Base-by-base conservation (phyloP, 2,113 vertebrate genomes). In the Callocephalon fimbriatum region DNA sequence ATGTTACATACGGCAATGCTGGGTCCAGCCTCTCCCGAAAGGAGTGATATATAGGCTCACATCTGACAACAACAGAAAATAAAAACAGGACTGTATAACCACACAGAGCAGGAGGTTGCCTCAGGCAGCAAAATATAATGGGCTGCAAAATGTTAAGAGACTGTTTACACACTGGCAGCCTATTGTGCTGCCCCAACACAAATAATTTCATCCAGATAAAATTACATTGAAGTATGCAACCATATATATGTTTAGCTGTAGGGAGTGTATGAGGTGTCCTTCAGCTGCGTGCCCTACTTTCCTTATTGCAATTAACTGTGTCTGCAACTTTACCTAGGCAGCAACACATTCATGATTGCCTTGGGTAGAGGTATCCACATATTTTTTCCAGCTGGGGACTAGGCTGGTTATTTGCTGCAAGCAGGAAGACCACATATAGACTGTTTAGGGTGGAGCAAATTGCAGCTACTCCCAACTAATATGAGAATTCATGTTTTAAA, bases 131-230 rank as follows among this genome's bases (percentile, higher is more conserved):
- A 96, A 97, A 96, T 88, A 91, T 93, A 96, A 97, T 92, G 92
- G 94, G 71, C 92, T 96, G 94, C 95, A 96, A 97, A 97, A 96
- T 79, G 90, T 96, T 97, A 96, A 97, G 93, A 95, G 91, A 97
- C 91, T 96, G 77, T 97, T 97, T 97, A 97, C 51, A 47, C 94
- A 95, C 96, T 96, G 91, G 56, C 61, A 89, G 79, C 65, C 86
- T 68, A 40, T 86, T 74, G 59, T 89, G 68, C 72, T 93, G 72
- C 73, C 40, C 48, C 54, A 50, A 23, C 16, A 83, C 76, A 82
- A 81, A 86, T 70, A 18, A 63, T 77, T 97, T 88, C 25, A 68
- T 78, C 31, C 56, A 45, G 71, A 88, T 32, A 90, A 92, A 86
- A 91, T 59, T 84, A 48, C 38, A 45, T 8, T 21, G 32, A 70